Conservation (phyloP, 2,888 invertebrate genomes). For the Eristalinus aeneus region DNA sequence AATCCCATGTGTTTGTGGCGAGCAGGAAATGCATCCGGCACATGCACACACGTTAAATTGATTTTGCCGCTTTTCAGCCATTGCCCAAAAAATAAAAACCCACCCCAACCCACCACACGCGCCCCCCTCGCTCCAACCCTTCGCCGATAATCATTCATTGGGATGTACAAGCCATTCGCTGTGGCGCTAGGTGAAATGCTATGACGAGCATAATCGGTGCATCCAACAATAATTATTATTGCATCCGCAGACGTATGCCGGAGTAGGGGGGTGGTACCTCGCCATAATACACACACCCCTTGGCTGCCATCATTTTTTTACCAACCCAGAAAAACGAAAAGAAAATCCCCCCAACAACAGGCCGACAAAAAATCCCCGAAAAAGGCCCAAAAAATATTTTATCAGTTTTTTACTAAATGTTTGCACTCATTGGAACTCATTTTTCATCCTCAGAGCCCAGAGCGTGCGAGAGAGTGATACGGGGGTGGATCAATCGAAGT, state of each 20-base stretch:
- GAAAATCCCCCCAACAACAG: background rate
- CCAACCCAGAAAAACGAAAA: background rate
- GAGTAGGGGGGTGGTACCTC: constrained; percentile 55
- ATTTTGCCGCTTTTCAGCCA: constrained; percentile 69
- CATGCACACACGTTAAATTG: constrained; percentile 66
- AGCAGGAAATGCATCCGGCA: constrained; percentile 56
- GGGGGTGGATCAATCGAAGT: constrained; percentile 15
- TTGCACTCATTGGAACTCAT: constrained; percentile 67
- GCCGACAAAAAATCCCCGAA: constrained; percentile 7
- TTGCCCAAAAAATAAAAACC: constrained; percentile 41
- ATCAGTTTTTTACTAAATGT: constrained; percentile 70
- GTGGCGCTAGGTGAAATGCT: constrained; percentile 66
- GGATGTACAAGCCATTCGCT: constrained; percentile 54
- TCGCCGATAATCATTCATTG: constrained; percentile 67
- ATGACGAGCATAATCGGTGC: constrained; percentile 70
- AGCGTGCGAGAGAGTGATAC: background rate
- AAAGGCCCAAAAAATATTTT: constrained; percentile 58
- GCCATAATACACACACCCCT: constrained; percentile 51
- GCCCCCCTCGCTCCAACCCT: background rate
- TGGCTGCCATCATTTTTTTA: constrained; percentile 59
- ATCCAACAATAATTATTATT: constrained; percentile 71
- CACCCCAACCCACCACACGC: constrained; percentile 20
- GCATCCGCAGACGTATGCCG: constrained; percentile 67
- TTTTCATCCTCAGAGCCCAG: constrained; percentile 43
- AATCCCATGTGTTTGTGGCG: background rate